Conservation (phyloP, 2,113 vertebrate genomes). For the Bufo gargarizans region DNA sequence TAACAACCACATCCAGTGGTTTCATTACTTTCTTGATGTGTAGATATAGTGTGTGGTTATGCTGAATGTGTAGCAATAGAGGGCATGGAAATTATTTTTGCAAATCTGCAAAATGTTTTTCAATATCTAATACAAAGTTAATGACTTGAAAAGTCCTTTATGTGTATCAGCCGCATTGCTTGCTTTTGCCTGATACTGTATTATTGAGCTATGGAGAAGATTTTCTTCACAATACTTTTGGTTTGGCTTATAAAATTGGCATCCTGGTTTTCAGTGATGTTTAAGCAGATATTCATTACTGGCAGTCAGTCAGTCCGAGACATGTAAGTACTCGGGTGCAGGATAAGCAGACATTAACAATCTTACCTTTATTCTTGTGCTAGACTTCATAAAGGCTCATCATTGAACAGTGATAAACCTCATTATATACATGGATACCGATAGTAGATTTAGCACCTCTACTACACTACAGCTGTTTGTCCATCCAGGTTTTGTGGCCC, state of each 20-base stretch:
- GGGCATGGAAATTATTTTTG: background rate
- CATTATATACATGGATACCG: background rate
- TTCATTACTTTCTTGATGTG: background rate
- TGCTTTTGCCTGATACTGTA: background rate
- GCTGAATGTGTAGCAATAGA: background rate
- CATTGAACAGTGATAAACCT: background rate
- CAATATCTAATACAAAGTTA: constrained; percentile 22
- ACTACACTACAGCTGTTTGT: background rate
- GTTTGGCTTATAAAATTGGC: background rate
- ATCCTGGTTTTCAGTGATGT: background rate
- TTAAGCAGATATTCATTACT: background rate
- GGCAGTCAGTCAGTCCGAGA: background rate
- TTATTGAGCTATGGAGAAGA: background rate
- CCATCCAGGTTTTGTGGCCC: no score
- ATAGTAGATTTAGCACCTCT: background rate
- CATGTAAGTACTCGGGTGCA: background rate
- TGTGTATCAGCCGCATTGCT: background rate
- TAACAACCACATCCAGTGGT: background rate
- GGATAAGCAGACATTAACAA: background rate
- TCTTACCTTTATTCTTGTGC: no score
- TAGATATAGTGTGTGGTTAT: no score
- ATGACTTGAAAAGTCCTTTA: constrained; percentile 5
- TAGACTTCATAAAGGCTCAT: background rate
- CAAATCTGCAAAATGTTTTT: constrained; percentile 17
- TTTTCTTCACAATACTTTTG: background rate